These are phyloP conservation scores for Caenorhabditis sp. DNA, from an alignment of 2,888 invertebrate species.

Conservation along the genomic window DNA sequence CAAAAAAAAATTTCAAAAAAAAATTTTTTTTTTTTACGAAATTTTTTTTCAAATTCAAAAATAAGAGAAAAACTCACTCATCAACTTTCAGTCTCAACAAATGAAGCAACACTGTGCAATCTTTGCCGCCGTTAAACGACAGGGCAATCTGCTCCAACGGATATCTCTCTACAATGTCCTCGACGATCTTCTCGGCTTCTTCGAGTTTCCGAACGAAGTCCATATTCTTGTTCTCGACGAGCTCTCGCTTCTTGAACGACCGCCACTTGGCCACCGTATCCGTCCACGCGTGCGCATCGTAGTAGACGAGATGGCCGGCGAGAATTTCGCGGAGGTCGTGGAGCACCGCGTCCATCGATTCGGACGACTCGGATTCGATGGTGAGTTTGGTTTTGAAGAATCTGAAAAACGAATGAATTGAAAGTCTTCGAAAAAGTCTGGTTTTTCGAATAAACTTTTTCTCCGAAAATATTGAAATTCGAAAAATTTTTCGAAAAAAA, in stretches of 20 bases:
- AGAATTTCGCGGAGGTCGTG: conserved; percentile 70
- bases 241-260: conserved; percentile 59
- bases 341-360: conserved; percentile 65
- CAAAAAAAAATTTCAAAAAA: too few species aligned
- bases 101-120: conserved; percentile 94
- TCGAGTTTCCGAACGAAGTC: conserved; percentile 76
- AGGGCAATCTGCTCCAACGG: conserved; percentile 90
- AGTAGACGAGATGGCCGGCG: conserved; percentile 84
- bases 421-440: too few species aligned
- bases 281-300: conserved; percentile 84
- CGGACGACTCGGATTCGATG: conserved; percentile 85
- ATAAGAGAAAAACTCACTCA: conserved; percentile 68
- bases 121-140: conserved; percentile 98
- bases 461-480: background rate
- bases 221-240: conserved; percentile 35
- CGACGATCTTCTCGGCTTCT: conserved; percentile 83
- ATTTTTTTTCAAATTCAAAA: too few species aligned
- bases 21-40: too few species aligned
- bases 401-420: conserved; percentile 74
- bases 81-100: conserved; percentile 84
- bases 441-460: too few species aligned
- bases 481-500: too few species aligned
- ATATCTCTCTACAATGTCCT: conserved; percentile 83
- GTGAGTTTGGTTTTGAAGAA: conserved; percentile 86
- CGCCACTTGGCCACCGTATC: conserved; percentile 80